Evolutionary conservation across 2,797 vertebrate genomes (phyloP), one percentile per base, ranked within the genome.

Genomic region (Sebastes vulpes): DNA sequence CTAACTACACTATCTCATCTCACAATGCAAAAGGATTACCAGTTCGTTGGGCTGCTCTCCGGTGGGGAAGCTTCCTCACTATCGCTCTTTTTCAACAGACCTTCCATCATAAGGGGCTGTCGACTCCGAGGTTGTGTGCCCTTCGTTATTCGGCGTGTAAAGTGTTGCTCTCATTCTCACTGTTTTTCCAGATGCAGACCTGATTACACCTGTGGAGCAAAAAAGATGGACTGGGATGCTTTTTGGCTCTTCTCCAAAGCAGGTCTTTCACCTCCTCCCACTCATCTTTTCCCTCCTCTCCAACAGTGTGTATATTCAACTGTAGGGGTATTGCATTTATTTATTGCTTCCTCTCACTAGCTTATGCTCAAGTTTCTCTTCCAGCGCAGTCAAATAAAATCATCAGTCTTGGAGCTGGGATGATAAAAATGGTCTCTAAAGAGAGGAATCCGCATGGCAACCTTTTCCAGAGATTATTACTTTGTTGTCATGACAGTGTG

Each of bases 1-100:
- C 76, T 73, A 85, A 88, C 92, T 82, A 77, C 75, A 68, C 84
- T 70, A 88, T 87, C 90, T 92, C 84, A 85, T 91, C 84, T 88
- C 76, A 87, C 87, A 79, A 80, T 72, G 87, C 83, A 70, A 63
- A 77, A 83, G 66, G 86, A 88, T 86, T 83, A 84, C 28, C 57
- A 65, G 82, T 79, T 83, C 77, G 83, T 72, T 52, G 69, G 70
- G 75, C 61, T 21, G 1, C 42, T 80, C 75, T 89, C 73, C 3
- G 31, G 38, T 46, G 63, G 72, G 66, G 66, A 69, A 50, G 42
- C 75, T 61, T 72, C 74, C 52, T 68, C 63, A 9, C 67, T 23
- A 50, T 82, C 53, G 4, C 60, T 58, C 53, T 23, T 28, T 65
- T 57, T 76, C 73, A 72, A 67, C 57, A 68, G 58, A 74, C 76